A percentile compares a stretch with the other conserved stretches of the same genome.
These are phyloP conservation scores for Venturia canescens DNA, from an alignment of 1,140 invertebrate species.

Conservation along the genomic window DNA sequence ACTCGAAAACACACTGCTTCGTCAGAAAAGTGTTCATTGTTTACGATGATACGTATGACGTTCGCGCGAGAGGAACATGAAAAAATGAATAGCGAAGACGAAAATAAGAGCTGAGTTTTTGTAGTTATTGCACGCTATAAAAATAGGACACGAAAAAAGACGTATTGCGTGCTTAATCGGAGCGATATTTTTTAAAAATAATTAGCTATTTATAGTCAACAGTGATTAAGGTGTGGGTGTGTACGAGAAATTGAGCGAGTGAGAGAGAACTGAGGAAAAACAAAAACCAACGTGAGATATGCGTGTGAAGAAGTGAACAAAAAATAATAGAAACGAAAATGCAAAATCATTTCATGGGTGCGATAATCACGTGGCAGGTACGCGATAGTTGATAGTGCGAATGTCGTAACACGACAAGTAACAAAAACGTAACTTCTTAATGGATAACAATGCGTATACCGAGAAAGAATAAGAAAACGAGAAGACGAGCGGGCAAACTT, in stretches of 20 bases:
- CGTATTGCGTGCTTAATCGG: slow-evolving; percentile 41
- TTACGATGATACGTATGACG: slow-evolving; percentile 33
- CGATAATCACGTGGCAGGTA: slow-evolving; percentile 22
- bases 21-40: slow-evolving; percentile 16
- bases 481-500: not conserved
- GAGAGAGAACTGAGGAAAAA: not conserved
- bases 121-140: slow-evolving; percentile 10
- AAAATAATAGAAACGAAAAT: slow-evolving; percentile 18
- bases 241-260: slow-evolving; percentile 24
- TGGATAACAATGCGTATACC: not conserved
- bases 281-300: not conserved
- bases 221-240: not conserved
- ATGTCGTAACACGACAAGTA: not conserved
- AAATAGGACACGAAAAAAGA: slow-evolving; percentile 41
- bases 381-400: slow-evolving; percentile 9
- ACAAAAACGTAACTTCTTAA: no score
- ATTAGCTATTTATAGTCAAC: slow-evolving; percentile 53
- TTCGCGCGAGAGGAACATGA: not conserved
- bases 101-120: slow-evolving; percentile 14
- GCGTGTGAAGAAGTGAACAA: not conserved
- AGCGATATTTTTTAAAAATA: slow-evolving; percentile 54
- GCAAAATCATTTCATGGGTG: not conserved
- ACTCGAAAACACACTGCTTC: not conserved
- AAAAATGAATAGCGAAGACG: not conserved
- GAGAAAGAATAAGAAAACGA: not conserved